phyloP scores from a whole-genome alignment of 1,140 invertebrate species.

The Bombus pascuorum region DNA sequence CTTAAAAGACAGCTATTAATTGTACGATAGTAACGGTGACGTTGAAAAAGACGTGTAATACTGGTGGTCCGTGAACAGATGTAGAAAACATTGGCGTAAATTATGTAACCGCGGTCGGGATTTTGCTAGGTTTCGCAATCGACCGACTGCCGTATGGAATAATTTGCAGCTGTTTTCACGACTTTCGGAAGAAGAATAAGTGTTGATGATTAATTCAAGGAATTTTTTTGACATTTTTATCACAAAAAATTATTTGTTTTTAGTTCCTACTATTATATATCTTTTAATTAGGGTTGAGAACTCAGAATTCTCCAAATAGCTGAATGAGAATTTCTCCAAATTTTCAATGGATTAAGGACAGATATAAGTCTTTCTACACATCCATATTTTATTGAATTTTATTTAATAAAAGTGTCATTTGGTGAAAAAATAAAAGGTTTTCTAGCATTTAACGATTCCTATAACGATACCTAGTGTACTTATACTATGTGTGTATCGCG shows the following conservation, averaged over 20 bases:
- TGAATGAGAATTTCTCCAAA: too few relatives aligned
- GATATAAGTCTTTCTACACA: too few relatives aligned
- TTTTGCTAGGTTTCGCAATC: background rate
- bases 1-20: constrained; percentile 18
- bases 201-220: background rate
- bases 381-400: too few relatives aligned
- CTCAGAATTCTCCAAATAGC: background rate
- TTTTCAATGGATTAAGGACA: too few relatives aligned
- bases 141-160: background rate
- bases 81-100: constrained; percentile 21
- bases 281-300: too few relatives aligned
- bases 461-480: background rate
- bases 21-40: background rate
- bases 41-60: constrained; percentile 33
- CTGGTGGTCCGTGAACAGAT: background rate
- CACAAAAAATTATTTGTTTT: background rate
- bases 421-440: too few relatives aligned
- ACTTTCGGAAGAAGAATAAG: background rate
- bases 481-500: background rate
- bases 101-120: background rate
- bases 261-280: background rate
- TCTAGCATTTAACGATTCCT: background rate
- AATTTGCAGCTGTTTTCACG: background rate
- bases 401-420: background rate
- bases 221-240: background rate